Conservation (phyloP, 1,140 invertebrate genomes). For the Scaptomyza montana region DNA sequence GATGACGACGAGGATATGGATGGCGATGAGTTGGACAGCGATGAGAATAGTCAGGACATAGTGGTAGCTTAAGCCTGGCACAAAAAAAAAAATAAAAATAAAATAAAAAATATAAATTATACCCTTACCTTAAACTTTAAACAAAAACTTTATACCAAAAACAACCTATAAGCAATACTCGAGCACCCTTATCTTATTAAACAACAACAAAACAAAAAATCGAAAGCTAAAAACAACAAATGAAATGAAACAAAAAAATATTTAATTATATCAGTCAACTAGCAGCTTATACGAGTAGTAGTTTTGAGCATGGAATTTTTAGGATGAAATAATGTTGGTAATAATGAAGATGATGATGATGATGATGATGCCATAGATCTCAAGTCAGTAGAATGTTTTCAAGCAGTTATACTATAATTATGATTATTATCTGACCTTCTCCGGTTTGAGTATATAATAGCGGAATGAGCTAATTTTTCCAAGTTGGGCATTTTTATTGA, state of each 20-base stretch:
- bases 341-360: constrained; percentile 13
- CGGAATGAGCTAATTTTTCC: constrained; percentile 54
- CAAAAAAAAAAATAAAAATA: background rate
- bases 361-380: constrained; percentile 54
- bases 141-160: constrained; percentile 60
- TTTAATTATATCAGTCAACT: constrained; percentile 57
- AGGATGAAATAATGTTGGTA: constrained; percentile 16
- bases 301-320: constrained; percentile 41
- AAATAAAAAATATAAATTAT: background rate
- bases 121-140: constrained; percentile 21
- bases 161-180: constrained; percentile 77
- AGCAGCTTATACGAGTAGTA: constrained; percentile 67
- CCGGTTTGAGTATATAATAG: constrained; percentile 41
- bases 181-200: constrained; percentile 75
- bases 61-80: constrained; percentile 71
- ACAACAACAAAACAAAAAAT: constrained; percentile 25
- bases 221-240: background rate
- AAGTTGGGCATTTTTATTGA: constrained; percentile 69
- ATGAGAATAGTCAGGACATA: constrained; percentile 83
- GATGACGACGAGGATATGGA: constrained; percentile 62
- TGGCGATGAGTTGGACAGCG: constrained; percentile 76
- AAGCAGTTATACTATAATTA: constrained; percentile 47
- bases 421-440: constrained; percentile 50
- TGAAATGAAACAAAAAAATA: constrained; percentile 19
- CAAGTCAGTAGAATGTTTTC: constrained; percentile 71